Base-by-base conservation (phyloP, 2,888 invertebrate species). In the Cephus rjabovi region DNA sequence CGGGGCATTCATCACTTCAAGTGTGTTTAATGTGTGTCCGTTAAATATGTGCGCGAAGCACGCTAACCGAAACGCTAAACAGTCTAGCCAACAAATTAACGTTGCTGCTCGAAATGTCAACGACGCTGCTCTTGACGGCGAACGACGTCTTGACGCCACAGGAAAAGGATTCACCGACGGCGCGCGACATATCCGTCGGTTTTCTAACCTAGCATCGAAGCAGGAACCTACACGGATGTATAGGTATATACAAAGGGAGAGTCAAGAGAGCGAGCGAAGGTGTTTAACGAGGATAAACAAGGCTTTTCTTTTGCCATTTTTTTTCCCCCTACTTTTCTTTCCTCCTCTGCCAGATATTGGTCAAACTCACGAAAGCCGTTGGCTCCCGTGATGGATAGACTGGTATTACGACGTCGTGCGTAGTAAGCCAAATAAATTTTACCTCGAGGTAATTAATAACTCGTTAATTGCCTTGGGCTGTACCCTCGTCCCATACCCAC, bases 31-130 rank as follows among this genome's bases (percentile, higher is more conserved):
- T 86, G 83, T 81, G 85, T 83, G 81, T 75, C 79, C 79, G 85
- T 87, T 87, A 84, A 87, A 87, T 86, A 86, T 86, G 85, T 83
- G 78, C 80, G 73, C 81, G 81, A 81, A 78, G 80, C 89, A 86
- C 84, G 86, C 87, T 80, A 87, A 80, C 81, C 76, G 77, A 77
- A 77, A 78, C 77, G 77, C 84, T 84, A 86, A 86, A 88, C 83
- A 83, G 83, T 81, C 83, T 75, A 79, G 83, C 84, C 79, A 87
- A 87, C 87, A 86, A 87, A 89, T 89, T 88, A 89, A 87, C 87
- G 84, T 81, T 79, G 82, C 87, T 87, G 83, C 81, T 85, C 84
- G 87, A 86, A 87, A 86, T 80, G 82, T 84, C 79, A 77, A 75
- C 81, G 77, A 75, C 75, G 79, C 82, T 77, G 56, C 23, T 23